Conservation (phyloP, 2,797 vertebrate genomes). For the Nannoperca obscura region DNA sequence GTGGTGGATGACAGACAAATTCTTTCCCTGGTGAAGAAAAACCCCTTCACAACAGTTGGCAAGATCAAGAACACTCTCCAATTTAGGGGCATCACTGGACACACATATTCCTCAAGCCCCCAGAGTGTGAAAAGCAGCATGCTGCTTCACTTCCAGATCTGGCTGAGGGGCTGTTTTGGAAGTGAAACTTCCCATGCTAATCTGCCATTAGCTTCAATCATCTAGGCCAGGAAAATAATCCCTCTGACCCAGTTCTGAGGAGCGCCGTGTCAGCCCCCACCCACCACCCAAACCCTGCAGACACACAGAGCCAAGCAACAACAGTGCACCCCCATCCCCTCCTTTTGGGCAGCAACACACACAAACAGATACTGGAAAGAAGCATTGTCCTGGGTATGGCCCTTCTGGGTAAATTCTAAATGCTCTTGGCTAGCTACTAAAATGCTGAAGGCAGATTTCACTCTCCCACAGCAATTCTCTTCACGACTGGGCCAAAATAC, state of each 20-base stretch:
- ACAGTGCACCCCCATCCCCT: slow-evolving; percentile 19
- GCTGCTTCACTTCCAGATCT: slow-evolving; percentile 20
- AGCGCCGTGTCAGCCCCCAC: slow-evolving; percentile 43
- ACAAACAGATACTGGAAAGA: slow-evolving; percentile 35
- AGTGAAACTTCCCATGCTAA: slow-evolving; percentile 75
- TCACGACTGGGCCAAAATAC: slow-evolving; percentile 13
- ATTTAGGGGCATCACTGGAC: not conserved
- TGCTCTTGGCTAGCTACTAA: slow-evolving; percentile 11
- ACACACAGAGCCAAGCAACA: slow-evolving; percentile 46
- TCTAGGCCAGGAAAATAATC: slow-evolving; percentile 77
- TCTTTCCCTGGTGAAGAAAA: too few species aligned
- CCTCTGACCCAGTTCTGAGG: slow-evolving; percentile 79
- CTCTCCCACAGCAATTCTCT: slow-evolving; percentile 6
- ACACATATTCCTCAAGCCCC: slow-evolving; percentile 32
- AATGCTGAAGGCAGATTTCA: slow-evolving; percentile 18
- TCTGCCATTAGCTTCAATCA: slow-evolving; percentile 73
- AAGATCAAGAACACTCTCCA: too few species aligned
- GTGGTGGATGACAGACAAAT: not conserved
- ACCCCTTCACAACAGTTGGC: too few species aligned
- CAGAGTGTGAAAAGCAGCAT: slow-evolving; percentile 38
- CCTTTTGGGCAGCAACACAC: slow-evolving; percentile 31
- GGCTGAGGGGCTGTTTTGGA: slow-evolving; percentile 41
- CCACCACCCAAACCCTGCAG: slow-evolving; percentile 36
- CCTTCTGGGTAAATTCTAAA: slow-evolving; percentile 50
- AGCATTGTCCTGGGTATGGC: slow-evolving; percentile 12